Evolutionary conservation across 2,797 vertebrate genomes (phyloP).

Genomic region (Rhinatrema bivittatum): DNA sequence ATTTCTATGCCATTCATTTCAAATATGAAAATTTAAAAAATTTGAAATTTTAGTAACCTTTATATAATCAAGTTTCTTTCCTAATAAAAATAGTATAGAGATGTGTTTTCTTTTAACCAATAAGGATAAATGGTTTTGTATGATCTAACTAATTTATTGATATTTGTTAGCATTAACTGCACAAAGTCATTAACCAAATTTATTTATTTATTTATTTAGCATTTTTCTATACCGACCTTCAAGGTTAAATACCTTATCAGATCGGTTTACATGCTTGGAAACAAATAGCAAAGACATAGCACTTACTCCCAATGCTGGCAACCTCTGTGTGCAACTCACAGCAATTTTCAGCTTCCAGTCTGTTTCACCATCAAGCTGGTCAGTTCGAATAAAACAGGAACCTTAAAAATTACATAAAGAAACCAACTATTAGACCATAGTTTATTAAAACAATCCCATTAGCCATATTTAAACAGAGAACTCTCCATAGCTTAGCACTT

Average conservation of each 20-base stretch:
- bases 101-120: neutral
- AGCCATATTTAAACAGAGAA: neutral
- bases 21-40: too few relatives aligned
- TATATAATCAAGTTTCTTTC: neutral
- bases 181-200: too few relatives aligned
- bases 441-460: too few relatives aligned
- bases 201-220: too few relatives aligned
- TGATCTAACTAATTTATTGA: neutral
- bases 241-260: too few relatives aligned
- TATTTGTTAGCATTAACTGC: too few relatives aligned
- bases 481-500: neutral
- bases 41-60: too few relatives aligned
- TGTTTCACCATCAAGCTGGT: constrained; percentile 94
- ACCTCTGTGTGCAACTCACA: constrained; percentile 85
- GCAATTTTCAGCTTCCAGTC: constrained; percentile 96
- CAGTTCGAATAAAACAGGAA: constrained; percentile 89
- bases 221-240: too few relatives aligned
- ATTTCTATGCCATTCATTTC: too few relatives aligned
- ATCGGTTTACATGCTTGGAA: too few relatives aligned
- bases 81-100: neutral
- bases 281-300: neutral
- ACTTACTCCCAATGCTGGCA: constrained; percentile 84
- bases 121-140: neutral
- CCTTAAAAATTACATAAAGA: constrained; percentile 53
- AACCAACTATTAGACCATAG: neutral